Conservation (phyloP, 2,113 vertebrate species). For the Silurus glanis region DNA sequence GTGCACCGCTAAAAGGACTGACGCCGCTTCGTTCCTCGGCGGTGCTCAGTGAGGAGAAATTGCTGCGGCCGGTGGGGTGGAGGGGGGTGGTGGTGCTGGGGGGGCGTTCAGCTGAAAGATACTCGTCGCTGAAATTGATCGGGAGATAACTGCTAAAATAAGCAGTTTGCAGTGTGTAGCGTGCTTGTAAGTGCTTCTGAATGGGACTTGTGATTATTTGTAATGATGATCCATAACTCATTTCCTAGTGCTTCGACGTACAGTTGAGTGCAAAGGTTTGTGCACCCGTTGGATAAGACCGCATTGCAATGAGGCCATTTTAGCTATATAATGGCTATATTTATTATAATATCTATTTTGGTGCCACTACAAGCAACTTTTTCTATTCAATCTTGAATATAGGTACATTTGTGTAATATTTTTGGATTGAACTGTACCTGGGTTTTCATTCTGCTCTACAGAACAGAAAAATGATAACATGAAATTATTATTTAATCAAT, state of each 20-base stretch:
- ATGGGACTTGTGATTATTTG: background rate
- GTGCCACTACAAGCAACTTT: background rate
- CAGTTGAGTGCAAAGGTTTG: background rate
- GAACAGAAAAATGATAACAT: background rate
- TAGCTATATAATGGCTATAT: background rate
- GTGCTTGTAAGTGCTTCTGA: background rate
- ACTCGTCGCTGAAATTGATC: background rate
- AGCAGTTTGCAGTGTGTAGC: background rate
- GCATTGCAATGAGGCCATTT: background rate
- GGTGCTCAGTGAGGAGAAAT: background rate
- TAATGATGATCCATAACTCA: background rate
- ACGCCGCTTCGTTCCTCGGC: background rate
- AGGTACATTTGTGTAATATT: background rate
- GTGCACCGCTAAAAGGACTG: background rate
- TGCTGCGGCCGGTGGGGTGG: no score
- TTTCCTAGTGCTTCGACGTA: background rate
- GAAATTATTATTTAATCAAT: background rate
- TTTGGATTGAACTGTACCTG: background rate
- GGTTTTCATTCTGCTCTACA: no score
- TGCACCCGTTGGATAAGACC: background rate
- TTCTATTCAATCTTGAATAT: background rate
- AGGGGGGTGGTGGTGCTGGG: no score
- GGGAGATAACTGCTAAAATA: background rate
- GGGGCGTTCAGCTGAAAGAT: no score
- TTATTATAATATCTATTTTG: background rate